Evolutionary conservation across 2,113 vertebrate species (phyloP).

Genomic region (Holacanthus passer): DNA sequence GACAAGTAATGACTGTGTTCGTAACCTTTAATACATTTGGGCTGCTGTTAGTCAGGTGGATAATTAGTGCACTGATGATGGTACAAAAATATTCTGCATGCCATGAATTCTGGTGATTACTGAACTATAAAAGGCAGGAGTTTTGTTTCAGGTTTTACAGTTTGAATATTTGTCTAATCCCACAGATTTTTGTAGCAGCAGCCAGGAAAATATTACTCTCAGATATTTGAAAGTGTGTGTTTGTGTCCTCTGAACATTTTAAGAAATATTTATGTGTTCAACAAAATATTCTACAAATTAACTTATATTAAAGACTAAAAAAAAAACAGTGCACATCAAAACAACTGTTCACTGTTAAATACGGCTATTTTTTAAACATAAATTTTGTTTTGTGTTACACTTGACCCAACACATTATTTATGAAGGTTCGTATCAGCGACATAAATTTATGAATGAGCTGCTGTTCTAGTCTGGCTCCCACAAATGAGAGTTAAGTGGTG

Average conservation of each 20-base stretch:
- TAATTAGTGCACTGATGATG: constrained; percentile 55
- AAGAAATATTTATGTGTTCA: not conserved
- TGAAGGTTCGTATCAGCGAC: constrained; percentile 29
- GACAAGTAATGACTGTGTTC: constrained; percentile 72
- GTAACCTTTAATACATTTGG: constrained; percentile 70
- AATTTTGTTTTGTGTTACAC: not conserved
- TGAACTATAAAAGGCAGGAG: constrained; percentile 22
- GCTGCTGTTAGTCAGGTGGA: constrained; percentile 70
- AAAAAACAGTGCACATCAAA: not conserved
- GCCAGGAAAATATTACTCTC: not conserved
- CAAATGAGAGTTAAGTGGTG: constrained; percentile 65
- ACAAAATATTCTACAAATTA: not conserved
- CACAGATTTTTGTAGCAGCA: constrained; percentile 7
- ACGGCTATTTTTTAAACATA: not conserved
- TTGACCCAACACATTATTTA: constrained; percentile 34
- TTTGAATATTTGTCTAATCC: not conserved
- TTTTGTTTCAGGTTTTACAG: constrained; percentile 52
- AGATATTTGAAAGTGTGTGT: not conserved
- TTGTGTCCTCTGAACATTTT: not conserved
- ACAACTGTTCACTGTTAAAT: not conserved
- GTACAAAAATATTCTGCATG: constrained; percentile 33
- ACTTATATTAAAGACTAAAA: not conserved
- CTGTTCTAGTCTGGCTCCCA: constrained; percentile 57
- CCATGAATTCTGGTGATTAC: constrained; percentile 58
- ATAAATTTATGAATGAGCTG: constrained; percentile 61